A percentile compares a stretch with the other conserved stretches of the same genome.
Conservation (phyloP, 2,113 vertebrate species). For the Microcebus tavaratra region DNA sequence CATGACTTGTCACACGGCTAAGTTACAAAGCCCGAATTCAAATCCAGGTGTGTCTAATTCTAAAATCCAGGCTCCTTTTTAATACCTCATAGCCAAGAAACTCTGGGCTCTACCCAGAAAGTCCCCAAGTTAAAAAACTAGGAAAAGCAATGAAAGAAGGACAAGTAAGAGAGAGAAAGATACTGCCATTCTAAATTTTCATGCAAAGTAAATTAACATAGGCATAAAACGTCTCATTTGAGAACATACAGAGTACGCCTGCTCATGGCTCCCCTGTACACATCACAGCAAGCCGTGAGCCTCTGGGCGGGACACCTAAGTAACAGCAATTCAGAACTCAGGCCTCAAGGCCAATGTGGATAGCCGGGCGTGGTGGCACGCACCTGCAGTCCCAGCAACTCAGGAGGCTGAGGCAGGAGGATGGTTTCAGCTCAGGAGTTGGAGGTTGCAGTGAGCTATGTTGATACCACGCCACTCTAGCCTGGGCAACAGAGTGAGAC, state of each 20-base stretch:
- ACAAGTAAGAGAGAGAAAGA: neutral
- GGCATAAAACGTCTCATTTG: neutral
- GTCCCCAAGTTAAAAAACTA: neutral
- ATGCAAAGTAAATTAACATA: neutral
- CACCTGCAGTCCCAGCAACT: no score
- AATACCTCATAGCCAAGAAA: neutral
- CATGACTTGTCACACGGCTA: neutral
- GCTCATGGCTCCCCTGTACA: neutral
- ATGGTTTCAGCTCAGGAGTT: no score
- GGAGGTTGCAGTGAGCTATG: no score
- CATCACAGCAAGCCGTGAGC: accelerated
- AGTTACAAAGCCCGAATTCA: neutral
- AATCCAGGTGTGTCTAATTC: neutral
- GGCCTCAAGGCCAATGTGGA: neutral
- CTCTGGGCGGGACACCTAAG: neutral
- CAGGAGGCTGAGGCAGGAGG: no score
- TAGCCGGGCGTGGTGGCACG: no score
- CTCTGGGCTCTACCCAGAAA: neutral
- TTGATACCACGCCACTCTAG: no score
- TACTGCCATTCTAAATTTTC: neutral
- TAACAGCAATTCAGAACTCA: neutral
- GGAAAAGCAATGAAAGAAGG: neutral
- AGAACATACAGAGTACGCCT: neutral
- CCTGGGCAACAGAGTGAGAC: no score
- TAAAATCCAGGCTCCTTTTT: neutral